phyloP scores from a whole-genome alignment of 2,113 vertebrate genomes.

The Cricetomys ansorgei region DNA sequence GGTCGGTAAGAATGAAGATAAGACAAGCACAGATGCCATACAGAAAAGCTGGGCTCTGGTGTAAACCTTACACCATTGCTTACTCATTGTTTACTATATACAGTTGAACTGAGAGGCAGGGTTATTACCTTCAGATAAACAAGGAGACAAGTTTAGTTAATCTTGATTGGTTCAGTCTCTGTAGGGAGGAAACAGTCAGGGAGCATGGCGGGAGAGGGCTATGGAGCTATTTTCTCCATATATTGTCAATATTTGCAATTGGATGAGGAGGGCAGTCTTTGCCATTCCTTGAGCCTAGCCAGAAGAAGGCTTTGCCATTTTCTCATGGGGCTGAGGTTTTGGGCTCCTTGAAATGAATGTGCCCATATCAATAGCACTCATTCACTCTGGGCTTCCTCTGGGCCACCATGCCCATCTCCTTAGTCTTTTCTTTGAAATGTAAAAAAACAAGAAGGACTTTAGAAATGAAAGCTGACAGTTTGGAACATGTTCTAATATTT shows the following conservation, averaged over 20 bases:
- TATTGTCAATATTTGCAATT: not conserved
- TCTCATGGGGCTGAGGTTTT: not conserved
- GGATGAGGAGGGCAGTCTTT: not conserved
- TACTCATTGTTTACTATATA: too few species aligned
- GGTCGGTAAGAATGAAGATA: not conserved
- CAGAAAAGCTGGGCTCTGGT: not conserved
- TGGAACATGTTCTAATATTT: conserved; percentile 25
- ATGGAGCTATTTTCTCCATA: not conserved
- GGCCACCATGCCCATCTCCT: not conserved
- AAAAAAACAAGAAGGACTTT: not conserved
- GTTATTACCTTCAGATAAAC: not conserved
- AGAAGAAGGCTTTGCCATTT: not conserved
- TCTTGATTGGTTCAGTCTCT: not conserved
- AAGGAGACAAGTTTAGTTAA: not conserved
- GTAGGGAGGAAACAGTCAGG: not conserved
- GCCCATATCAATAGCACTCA: not conserved
- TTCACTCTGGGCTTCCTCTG: not conserved
- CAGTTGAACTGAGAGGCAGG: not conserved
- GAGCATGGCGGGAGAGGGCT: not conserved
- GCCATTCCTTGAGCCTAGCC: not conserved
- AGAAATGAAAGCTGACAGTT: not conserved
- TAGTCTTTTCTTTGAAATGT: conserved; percentile 36
- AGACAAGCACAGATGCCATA: not conserved
- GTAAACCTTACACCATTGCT: not conserved
- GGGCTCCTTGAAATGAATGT: not conserved